These are phyloP conservation scores for Paralinhomoeus sp. DNA, from an alignment of 2,888 invertebrate species.

Conservation along the genomic window DNA sequence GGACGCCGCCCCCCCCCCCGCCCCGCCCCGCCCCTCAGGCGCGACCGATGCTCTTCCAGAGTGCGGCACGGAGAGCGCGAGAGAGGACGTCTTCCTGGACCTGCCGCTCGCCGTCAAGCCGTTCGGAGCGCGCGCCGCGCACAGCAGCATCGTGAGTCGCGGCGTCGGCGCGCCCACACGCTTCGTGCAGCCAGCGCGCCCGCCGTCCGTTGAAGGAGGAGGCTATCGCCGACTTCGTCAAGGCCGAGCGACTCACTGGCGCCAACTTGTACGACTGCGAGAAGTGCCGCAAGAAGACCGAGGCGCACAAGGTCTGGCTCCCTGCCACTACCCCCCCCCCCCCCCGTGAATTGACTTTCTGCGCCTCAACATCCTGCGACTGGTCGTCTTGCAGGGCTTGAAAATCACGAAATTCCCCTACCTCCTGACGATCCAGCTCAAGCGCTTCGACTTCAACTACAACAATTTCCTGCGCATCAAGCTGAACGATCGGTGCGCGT, in stretches of 20 bases:
- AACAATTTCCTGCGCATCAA: slow-evolving; percentile 58
- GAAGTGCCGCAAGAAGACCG: slow-evolving; percentile 57
- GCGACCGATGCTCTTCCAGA: too few relatives aligned
- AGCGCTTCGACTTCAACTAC: slow-evolving; percentile 70
- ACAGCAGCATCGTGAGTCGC: slow-evolving; percentile 45
- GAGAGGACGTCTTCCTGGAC: slow-evolving; percentile 59
- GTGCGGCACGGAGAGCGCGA: slow-evolving; percentile 44
- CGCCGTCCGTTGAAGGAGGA: too few relatives aligned
- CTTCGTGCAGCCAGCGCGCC: too few relatives aligned
- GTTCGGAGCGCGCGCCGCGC: slow-evolving; percentile 50
- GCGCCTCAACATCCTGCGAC: background rate
- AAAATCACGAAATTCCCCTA: slow-evolving; percentile 66
- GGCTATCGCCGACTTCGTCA: slow-evolving; percentile 56
- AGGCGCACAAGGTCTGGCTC: slow-evolving; percentile 47
- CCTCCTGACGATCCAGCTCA: slow-evolving; percentile 57
- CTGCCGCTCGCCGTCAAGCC: slow-evolving; percentile 61
- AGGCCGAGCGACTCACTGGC: slow-evolving; percentile 55
- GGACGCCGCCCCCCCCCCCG: too few relatives aligned
- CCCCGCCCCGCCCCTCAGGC: too few relatives aligned
- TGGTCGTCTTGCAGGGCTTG: slow-evolving; percentile 44
- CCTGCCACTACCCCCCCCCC: too few relatives aligned
- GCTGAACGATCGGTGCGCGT: slow-evolving; percentile 51
- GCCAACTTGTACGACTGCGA: slow-evolving; percentile 69
- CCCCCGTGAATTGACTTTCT: background rate
- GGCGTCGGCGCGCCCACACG: background rate